phyloP scores from a whole-genome alignment of 2,888 invertebrate genomes.

The Diloba caeruleocephala region DNA sequence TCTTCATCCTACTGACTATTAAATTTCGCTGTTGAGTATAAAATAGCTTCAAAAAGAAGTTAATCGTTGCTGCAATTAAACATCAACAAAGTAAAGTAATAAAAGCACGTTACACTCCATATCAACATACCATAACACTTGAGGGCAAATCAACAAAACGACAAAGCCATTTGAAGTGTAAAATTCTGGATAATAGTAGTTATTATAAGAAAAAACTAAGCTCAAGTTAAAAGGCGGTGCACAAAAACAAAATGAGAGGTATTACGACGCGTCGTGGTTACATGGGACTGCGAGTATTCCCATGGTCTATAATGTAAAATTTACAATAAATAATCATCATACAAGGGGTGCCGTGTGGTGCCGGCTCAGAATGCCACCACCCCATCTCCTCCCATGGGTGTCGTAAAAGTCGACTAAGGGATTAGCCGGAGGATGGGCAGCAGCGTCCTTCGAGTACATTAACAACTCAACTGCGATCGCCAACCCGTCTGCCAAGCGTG shows the following conservation, averaged over 20 bases:
- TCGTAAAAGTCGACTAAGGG: too few relatives aligned
- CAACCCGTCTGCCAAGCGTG: too few relatives aligned
- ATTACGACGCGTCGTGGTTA: slow-evolving; percentile 38
- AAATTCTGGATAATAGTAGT: slow-evolving; percentile 57
- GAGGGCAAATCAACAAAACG: slow-evolving; percentile 28
- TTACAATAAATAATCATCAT: too few relatives aligned
- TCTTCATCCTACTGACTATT: too few relatives aligned
- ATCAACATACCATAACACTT: slow-evolving; percentile 29
- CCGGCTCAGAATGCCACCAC: too few relatives aligned
- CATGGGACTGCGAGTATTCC: background rate
- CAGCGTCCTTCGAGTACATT: too few relatives aligned
- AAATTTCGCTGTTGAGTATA: too few relatives aligned
- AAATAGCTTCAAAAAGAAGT: too few relatives aligned
- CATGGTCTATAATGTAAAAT: background rate
- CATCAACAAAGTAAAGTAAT: background rate
- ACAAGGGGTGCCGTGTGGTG: too few relatives aligned
- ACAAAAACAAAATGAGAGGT: slow-evolving; percentile 58
- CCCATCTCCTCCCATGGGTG: too few relatives aligned
- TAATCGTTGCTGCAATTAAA: background rate
- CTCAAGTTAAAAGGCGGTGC: slow-evolving; percentile 23
- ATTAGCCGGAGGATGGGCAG: too few relatives aligned
- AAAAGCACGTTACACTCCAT: slow-evolving; percentile 9
- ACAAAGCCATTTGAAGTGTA: slow-evolving; percentile 34
- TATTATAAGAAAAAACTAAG: slow-evolving; percentile 45
- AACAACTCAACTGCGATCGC: too few relatives aligned